phyloP scores from a whole-genome alignment of 2,113 vertebrate genomes.

The Sceloporus tristichus region DNA sequence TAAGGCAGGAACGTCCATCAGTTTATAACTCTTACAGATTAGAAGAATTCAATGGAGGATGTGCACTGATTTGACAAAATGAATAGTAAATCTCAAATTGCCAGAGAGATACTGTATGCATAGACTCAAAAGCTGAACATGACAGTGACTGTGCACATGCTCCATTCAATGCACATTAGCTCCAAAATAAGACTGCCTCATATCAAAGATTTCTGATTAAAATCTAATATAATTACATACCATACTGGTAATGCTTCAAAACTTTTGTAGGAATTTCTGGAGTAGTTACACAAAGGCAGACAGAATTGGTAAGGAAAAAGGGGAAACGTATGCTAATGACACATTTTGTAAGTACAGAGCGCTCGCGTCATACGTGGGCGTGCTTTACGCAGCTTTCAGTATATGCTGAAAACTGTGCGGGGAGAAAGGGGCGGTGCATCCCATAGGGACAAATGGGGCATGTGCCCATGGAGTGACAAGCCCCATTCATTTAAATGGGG shows the following conservation, averaged over 20 bases:
- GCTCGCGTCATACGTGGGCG: too few relatives aligned
- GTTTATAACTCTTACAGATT: slow-evolving; percentile 27
- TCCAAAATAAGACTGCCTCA: slow-evolving; percentile 53
- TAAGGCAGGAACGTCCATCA: slow-evolving; percentile 66
- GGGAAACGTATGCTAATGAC: slow-evolving; percentile 43
- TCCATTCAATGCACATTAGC: neutral
- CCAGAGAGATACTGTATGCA: neutral
- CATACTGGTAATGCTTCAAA: slow-evolving; percentile 41
- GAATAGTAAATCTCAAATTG: neutral
- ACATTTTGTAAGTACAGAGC: slow-evolving; percentile 56
- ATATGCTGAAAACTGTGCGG: too few relatives aligned
- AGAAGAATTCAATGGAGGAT: neutral
- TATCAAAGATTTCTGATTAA: slow-evolving; percentile 58
- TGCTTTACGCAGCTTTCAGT: too few relatives aligned
- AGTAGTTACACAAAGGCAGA: slow-evolving; percentile 47
- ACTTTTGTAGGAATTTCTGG: slow-evolving; percentile 4
- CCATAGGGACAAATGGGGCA: too few relatives aligned
- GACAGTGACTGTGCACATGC: neutral
- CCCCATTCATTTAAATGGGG: too few relatives aligned
- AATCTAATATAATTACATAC: slow-evolving; percentile 35
- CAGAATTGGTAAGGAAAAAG: slow-evolving; percentile 18
- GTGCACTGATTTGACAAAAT: neutral
- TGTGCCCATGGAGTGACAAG: too few relatives aligned
- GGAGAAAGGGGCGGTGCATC: too few relatives aligned
- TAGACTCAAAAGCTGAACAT: neutral